Evolutionary conservation across 2,888 invertebrate species (phyloP), one percentile per base, ranked within the genome.

Genomic region (Pyrocoelia pectoralis): DNA sequence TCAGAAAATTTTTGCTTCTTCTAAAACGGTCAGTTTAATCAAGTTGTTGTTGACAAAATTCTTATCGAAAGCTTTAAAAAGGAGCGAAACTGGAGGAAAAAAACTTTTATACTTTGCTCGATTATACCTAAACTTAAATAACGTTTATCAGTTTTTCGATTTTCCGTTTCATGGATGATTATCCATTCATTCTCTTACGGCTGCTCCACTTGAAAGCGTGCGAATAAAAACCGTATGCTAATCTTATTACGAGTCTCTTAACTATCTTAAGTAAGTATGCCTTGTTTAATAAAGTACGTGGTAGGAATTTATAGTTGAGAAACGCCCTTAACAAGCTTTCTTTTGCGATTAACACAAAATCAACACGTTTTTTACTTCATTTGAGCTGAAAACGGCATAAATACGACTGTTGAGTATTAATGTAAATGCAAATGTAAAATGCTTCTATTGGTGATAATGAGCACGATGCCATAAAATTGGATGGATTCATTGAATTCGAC

Each of bases 201-300:
- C 6, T 5, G 24, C 24, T 33, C n/a, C 2, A 33, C 8, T 8
- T 3, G 33, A 33, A n/a, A n/a, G 33, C 2, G n/a, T n/a, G 33
- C n/a, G 33, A 33, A 2, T 4, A 33, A 10, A 6, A 33, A n/a
- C 8, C 8, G 10, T 33, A 33, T 33, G 33, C 33, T 33, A 33
- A 33, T 33, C 33, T 33, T 33, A 33, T 33, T 33, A 33, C 10
- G 2, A 33, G 3, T n/a, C n/a, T 33, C 2, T 33, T 33, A 33
- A 33, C 10, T 33, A 8, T 33, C 9, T 33, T 33, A 33, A 33
- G 33, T 33, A 33, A 33, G n/a, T 33, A 8, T 33, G 8, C n/a
- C 33, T 33, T 33, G 33, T 33, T 33, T 33, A 33, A 33, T 33
- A 33, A n/a, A 33, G 33, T n/a, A 33, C 33, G 33, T 33, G 33